Evolutionary conservation across 2,888 invertebrate species (phyloP), one percentile per base, ranked within the genome.

Genomic region (Ypsolopha sequella): DNA sequence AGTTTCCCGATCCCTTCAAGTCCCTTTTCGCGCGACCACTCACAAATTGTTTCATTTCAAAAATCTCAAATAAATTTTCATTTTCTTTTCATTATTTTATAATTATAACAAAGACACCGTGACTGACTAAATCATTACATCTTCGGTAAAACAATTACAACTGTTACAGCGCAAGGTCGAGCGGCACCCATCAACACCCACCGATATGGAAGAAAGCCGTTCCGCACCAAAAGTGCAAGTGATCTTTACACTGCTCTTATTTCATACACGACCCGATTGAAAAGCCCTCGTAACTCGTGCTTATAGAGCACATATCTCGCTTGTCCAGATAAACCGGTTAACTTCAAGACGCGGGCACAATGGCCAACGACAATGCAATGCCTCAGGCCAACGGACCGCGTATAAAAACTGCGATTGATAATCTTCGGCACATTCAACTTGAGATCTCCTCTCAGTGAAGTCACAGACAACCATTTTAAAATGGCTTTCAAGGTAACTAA

Each of bases 401-500:
- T 82, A 84, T 82, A 84, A 79, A 80, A 79, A 76, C 65, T 68
- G 61, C 51, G 62, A 53, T 61, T 63, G 57, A 34, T 57, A 56
- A 57, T 59, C 60, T 68, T 64, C 56, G 56, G 68, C 66, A 82
- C 81, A 84, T 80, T 84, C 75, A 70, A 73, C 67, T 76, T 71
- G 72, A 70, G 71, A 59, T 68, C 62, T 68, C 60, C 72, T 74
- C 70, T 61, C 59, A 61, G 75, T 68, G 64, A 72, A 76, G 76
- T 76, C 74, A 76, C 67, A 60, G 55, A 61, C 61, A 63, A 63
- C 57, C 58, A 55, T 57, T 51, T 58, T 56, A 68, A 67, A 72
- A 85, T 85, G 84, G 75, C 76, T 69, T 80, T 77, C 65, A 81
- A 80, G 82, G 84, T 84, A 67, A 56, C 35, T 13, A 10, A 11